phyloP scores from a whole-genome alignment of 35 echinoderm and acorn worm species.

The Lytechinus variegatus region DNA sequence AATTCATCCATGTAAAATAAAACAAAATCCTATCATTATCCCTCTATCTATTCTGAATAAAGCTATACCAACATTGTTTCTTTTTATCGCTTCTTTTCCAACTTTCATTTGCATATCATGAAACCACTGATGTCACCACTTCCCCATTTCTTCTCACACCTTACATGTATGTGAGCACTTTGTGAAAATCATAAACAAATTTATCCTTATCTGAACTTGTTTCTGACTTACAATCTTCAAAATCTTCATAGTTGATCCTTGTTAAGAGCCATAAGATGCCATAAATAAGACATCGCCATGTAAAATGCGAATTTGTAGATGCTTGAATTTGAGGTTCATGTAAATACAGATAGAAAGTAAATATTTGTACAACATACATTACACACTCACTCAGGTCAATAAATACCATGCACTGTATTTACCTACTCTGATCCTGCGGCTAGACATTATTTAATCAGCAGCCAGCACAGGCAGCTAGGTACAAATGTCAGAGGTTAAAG shows the following conservation, averaged over 20 bases:
- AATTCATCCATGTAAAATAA: neutral
- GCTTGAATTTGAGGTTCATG: neutral
- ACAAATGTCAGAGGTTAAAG: slow-evolving; percentile 47
- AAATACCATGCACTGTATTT: slow-evolving; percentile 48
- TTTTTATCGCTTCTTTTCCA: too few relatives aligned
- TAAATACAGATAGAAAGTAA: neutral
- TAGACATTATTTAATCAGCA: slow-evolving; percentile 38
- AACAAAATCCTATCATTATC: too few relatives aligned
- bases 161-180: too few relatives aligned
- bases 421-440: slow-evolving; percentile 49
- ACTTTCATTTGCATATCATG: too few relatives aligned
- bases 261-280: neutral
- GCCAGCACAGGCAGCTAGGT: slow-evolving; percentile 36
- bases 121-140: too few relatives aligned
- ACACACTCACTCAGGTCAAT: neutral
- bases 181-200: too few relatives aligned
- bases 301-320: neutral
- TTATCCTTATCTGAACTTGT: too few relatives aligned
- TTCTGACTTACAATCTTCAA: too few relatives aligned
- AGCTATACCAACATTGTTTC: too few relatives aligned
- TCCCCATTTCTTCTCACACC: too few relatives aligned
- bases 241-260: too few relatives aligned
- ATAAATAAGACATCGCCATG: neutral
- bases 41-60: too few relatives aligned
- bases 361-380: neutral